Evolutionary conservation across 2,113 vertebrate species (phyloP).

Genomic region (Syrmaticus mikado): DNA sequence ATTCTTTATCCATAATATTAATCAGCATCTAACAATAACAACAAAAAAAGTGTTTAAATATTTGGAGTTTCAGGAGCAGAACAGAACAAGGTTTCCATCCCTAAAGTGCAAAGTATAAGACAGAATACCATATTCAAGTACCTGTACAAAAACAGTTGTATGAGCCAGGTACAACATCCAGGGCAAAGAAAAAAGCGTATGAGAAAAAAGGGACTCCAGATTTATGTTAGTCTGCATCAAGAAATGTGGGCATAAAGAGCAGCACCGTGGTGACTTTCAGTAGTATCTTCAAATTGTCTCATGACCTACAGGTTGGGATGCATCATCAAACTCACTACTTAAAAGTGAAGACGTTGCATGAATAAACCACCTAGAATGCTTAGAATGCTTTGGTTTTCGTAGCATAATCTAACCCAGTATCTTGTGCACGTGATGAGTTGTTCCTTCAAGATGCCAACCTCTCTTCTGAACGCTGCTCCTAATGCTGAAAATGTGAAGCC

Average conservation of each 20-base stretch:
- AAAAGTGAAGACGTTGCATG: not conserved
- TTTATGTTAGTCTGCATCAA: not conserved
- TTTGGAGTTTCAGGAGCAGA: not conserved
- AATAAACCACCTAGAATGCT: not conserved
- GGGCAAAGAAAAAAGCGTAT: not conserved
- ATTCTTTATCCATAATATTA: not conserved
- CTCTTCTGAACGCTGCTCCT: not conserved
- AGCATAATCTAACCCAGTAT: not conserved
- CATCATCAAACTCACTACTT: not conserved
- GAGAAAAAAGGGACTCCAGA: not conserved
- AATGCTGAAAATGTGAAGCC: not conserved
- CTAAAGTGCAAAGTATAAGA: not conserved
- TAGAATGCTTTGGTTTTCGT: fast-evolving
- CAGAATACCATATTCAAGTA: not conserved
- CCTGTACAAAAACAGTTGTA: not conserved
- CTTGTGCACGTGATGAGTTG: fast-evolving
- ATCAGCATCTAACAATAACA: conserved; percentile 11
- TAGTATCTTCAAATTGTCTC: not conserved
- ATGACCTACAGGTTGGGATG: not conserved
- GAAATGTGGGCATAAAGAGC: not conserved
- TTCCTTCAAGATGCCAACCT: not conserved
- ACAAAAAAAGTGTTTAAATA: not conserved
- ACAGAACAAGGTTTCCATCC: not conserved
- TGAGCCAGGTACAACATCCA: not conserved
- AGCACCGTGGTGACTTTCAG: not conserved